A percentile compares a stretch with the other conserved stretches of the same genome.
These are phyloP conservation scores for Catharus ustulatus DNA, from an alignment of 2,797 vertebrate genomes.

Conservation along the genomic window DNA sequence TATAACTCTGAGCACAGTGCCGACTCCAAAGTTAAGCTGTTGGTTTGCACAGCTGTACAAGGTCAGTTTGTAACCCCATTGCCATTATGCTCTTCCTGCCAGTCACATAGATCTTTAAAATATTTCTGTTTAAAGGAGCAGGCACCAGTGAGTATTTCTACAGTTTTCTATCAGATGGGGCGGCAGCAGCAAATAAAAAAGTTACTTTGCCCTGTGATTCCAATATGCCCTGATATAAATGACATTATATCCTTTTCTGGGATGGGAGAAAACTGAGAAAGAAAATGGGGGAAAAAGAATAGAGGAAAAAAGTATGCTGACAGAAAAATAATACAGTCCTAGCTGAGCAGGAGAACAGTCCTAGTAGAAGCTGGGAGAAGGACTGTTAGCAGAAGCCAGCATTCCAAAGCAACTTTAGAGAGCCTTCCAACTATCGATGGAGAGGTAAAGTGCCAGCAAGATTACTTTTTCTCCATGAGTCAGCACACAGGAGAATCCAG, in stretches of 20 bases:
- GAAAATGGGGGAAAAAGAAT: not conserved
- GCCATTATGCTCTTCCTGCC: not conserved
- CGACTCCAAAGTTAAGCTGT: not conserved
- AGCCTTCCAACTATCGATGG: not conserved
- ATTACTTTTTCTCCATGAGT: not conserved
- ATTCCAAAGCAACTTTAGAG: not conserved
- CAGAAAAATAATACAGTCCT: not conserved
- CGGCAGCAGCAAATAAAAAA: not conserved
- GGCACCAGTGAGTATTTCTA: not conserved
- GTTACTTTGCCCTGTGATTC: not conserved
- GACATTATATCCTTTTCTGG: not conserved
- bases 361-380: not conserved
- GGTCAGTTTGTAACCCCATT: not conserved
- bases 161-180: not conserved
- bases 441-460: not conserved
- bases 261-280: not conserved
- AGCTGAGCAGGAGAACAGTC: not conserved
- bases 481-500: not conserved
- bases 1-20: constrained; percentile 38
- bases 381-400: not conserved
- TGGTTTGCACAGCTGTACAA: not conserved
- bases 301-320: not conserved
- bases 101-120: not conserved
- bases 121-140: not conserved
- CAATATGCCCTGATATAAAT: not conserved